Conservation (phyloP, 2,797 vertebrate genomes). For the Paramormyrops hopkinsi region DNA sequence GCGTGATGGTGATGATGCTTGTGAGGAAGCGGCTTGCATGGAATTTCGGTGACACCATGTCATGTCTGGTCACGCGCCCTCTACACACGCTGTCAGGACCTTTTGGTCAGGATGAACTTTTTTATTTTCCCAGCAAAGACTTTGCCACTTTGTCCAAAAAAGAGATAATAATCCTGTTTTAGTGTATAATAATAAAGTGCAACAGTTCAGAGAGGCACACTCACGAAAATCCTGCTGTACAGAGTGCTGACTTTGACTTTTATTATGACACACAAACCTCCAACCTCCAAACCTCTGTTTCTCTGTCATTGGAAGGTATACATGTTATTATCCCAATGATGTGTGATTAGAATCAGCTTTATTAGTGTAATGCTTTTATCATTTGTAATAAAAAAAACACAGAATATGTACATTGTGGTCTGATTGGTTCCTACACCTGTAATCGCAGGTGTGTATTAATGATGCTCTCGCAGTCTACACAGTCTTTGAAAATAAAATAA, state of each 20-base stretch:
- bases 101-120: neutral
- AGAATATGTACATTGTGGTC: neutral
- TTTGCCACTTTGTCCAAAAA: neutral
- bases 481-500: neutral
- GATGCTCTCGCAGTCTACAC: neutral
- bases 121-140: neutral
- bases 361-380: neutral
- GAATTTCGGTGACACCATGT: neutral
- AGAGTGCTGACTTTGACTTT: neutral
- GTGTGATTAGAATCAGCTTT: neutral
- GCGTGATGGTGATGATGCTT: neutral
- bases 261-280: neutral
- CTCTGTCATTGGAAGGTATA: neutral
- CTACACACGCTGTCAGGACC: neutral
- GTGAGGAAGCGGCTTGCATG: neutral
- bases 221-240: neutral
- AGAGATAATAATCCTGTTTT: neutral
- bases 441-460: neutral
- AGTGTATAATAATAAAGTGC: neutral
- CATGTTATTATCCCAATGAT: neutral
- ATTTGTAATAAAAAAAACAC: neutral
- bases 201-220: neutral
- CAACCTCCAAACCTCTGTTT: neutral
- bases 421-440: neutral
- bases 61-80: neutral